Conservation (phyloP, 92 coral and sea anemone genomes). For the Zoanthus sansibaricus region DNA sequence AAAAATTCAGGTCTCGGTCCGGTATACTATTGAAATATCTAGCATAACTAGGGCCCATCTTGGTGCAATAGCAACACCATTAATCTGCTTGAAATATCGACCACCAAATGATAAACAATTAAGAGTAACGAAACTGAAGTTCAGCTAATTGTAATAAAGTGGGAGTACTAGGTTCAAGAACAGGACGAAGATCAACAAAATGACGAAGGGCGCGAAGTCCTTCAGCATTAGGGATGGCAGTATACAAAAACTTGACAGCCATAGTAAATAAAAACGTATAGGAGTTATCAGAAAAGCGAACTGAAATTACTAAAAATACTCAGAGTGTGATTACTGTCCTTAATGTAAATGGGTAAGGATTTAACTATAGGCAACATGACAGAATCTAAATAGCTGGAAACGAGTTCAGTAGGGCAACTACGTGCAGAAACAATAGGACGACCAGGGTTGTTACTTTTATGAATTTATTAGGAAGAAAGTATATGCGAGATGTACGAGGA, state of each 20-base stretch:
- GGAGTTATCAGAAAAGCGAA: conserved; percentile 29
- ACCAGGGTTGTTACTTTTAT: too few relatives aligned
- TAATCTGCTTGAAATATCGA: too few relatives aligned
- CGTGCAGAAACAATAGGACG: too few relatives aligned
- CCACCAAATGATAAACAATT: too few relatives aligned
- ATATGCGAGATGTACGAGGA: conserved; percentile 47
- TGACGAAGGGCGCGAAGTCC: conserved; percentile 56
- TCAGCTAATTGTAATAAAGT: conserved; percentile 29
- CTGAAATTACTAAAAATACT: conserved; percentile 28
- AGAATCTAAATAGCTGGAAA: conserved; percentile 42
- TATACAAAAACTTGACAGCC: not conserved
- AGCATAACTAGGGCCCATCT: too few relatives aligned
- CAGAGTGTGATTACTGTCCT: too few relatives aligned
- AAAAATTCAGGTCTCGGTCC: not conserved
- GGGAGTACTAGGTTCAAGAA: conserved; percentile 16
- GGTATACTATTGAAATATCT: too few relatives aligned
- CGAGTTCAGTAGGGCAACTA: too few relatives aligned
- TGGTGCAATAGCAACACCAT: too few relatives aligned
- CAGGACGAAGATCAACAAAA: conserved; percentile 61
- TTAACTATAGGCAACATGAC: conserved; percentile 55
- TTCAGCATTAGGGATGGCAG: conserved; percentile 50
- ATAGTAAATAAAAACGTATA: conserved; percentile 23
- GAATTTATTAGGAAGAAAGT: conserved; percentile 17
- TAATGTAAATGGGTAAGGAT: conserved; percentile 32
- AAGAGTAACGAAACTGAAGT: too few relatives aligned